Base-by-base conservation (phyloP, 2,888 invertebrate species). In the Rhagonycha fulva region DNA sequence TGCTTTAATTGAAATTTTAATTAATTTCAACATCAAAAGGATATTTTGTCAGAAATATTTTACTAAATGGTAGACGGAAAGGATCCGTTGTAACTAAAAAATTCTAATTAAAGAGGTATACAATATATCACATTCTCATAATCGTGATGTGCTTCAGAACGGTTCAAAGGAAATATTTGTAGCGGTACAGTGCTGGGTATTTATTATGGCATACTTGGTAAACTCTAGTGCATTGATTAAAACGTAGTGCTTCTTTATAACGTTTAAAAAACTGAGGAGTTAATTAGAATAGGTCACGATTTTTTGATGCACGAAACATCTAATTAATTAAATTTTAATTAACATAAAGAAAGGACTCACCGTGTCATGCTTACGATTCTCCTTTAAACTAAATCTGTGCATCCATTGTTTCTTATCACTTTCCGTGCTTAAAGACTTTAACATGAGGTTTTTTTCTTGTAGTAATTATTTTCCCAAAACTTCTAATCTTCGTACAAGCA, bases 321-420 rank as follows among this genome's bases (percentile, higher is more conserved):
- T 19, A 19, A 19, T 19, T 19, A 19, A 0, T 3, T 32, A 1
- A 10, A 4, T 32, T 30, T 30, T 10, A 12, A 32, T 32, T 14
- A 14, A 14, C 2, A 19, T 14, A 14, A 19, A 0, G 9, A 66
- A 66, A n/a, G 9, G 26, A 76, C 81, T 81, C 78, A 83, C 83
- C 80, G 79, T 76, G 76, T 81, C 82, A 75, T 79, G 79, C 75
- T 82, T 78, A 63, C 82, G 72, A 68, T 80, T 81, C 70, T 83
- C 83, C 70, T 82, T 78, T 77, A 83, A 78, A 70, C 83, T 83
- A 77, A 83, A 80, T 32, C 83, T 78, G 71, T 81, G 81, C 74
- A 81, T 83, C 83, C 83, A 83, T 74, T 83, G 80, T 71, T 78
- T 78, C 71, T 78, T 79, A 66, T 77, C 79, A 30, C 71, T 77